Evolutionary conservation across 2,797 vertebrate genomes (phyloP).

Genomic region (Enteromius fasciolatus): DNA sequence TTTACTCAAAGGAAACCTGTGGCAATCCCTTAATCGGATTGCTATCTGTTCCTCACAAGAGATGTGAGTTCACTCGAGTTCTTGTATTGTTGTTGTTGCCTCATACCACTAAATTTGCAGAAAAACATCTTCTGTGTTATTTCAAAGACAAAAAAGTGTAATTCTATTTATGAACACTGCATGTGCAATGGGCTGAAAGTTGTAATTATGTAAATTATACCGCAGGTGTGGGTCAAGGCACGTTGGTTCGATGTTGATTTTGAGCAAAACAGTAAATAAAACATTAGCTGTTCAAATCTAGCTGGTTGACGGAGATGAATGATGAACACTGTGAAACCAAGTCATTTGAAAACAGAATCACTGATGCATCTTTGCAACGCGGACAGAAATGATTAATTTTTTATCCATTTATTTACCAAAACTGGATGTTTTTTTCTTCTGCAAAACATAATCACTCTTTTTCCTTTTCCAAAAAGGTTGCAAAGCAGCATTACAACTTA

Average conservation of each 20-base stretch:
- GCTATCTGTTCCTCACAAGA: constrained; percentile 17
- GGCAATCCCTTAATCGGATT: constrained; percentile 27
- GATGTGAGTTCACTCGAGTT: constrained; percentile 27
- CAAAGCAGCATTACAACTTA: too few species aligned
- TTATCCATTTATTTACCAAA: too few species aligned
- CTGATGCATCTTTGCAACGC: not conserved
- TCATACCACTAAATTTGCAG: not conserved
- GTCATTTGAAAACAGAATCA: constrained; percentile 3
- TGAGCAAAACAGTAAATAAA: constrained; percentile 25
- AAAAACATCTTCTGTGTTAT: constrained; percentile 7
- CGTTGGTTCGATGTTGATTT: not conserved
- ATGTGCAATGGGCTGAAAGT: constrained; percentile 8
- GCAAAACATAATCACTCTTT: too few species aligned
- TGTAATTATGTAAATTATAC: constrained; percentile 26
- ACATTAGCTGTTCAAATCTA: constrained; percentile 11
- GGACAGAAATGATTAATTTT: too few species aligned
- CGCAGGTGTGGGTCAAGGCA: constrained; percentile 1
- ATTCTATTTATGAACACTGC: constrained; percentile 17
- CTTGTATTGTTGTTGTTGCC: constrained; percentile 38
- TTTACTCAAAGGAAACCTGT: constrained; percentile 51
- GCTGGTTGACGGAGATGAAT: constrained; percentile 18
- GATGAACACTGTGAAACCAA: constrained; percentile 8
- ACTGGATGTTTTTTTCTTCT: too few species aligned
- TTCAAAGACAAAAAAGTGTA: constrained; percentile 30
- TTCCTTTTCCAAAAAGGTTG: too few species aligned